phyloP scores from a whole-genome alignment of 2,797 vertebrate species.

The Jordanella pulchra region DNA sequence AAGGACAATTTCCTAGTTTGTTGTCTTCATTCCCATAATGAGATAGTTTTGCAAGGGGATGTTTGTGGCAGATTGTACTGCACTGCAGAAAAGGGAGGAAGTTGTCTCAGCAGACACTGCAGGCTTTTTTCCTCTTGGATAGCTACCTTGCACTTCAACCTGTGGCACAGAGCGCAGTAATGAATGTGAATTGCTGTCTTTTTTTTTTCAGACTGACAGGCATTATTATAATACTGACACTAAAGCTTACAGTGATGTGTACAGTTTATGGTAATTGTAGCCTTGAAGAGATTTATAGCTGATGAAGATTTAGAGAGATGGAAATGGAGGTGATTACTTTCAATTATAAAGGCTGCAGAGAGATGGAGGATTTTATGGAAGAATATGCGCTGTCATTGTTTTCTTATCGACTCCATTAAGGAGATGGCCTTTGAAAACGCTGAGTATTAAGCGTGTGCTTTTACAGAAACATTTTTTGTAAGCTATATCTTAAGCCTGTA shows the following conservation, averaged over 20 bases:
- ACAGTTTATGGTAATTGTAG: background rate
- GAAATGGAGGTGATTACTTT: background rate
- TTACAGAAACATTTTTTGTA: background rate
- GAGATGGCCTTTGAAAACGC: background rate
- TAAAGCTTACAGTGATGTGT: background rate
- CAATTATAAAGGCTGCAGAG: background rate
- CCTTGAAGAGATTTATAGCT: conserved; percentile 3
- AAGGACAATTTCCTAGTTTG: conserved; percentile 14
- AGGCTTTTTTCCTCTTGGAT: conserved; percentile 19
- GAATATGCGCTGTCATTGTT: background rate
- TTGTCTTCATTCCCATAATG: conserved; percentile 28
- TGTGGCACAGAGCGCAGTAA: conserved; percentile 24
- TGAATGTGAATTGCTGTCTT: conserved; percentile 16
- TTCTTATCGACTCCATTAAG: background rate
- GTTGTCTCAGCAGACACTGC: conserved; percentile 28
- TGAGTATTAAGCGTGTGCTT: background rate
- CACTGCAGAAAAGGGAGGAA: conserved; percentile 35
- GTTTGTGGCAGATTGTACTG: conserved; percentile 15
- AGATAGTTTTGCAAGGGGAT: conserved; percentile 18
- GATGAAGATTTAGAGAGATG: background rate
- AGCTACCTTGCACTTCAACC: conserved; percentile 22
- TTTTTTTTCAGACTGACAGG: conserved; percentile 12
- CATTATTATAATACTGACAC: conserved; percentile 11
- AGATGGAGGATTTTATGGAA: background rate
- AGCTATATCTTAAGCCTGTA: background rate